Percentiles rank a stretch among this genome's conserved stretches.
Evolutionary conservation across 2,888 invertebrate species (phyloP).

Genomic region (Apamea crenata): DNA sequence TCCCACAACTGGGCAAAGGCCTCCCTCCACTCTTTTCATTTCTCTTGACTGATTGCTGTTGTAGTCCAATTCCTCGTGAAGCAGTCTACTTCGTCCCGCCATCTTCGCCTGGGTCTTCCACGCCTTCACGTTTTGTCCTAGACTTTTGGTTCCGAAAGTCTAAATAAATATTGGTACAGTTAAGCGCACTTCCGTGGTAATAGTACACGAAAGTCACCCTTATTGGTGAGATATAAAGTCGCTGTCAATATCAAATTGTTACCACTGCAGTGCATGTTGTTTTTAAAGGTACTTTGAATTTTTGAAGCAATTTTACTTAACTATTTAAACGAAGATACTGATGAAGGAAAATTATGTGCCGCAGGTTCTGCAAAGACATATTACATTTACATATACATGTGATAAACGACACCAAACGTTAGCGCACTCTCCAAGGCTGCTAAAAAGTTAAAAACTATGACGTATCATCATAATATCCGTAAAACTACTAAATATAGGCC

Average conservation of each 20-base stretch:
- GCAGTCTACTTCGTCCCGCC: background rate
- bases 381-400: background rate
- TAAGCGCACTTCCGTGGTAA: background rate
- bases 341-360: too few species aligned
- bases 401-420: slow-evolving; percentile 21
- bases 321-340: background rate
- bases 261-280: background rate
- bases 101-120: background rate
- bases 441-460: slow-evolving; percentile 7
- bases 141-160: background rate
- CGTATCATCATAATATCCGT: slow-evolving; percentile 7
- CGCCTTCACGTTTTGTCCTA: background rate
- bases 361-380: background rate
- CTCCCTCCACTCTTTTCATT: background rate
- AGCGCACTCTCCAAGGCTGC: background rate
- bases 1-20: background rate
- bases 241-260: background rate
- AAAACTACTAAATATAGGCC: slow-evolving; percentile 42
- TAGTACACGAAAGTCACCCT: background rate
- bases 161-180: background rate
- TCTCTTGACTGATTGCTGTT: background rate
- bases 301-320: background rate
- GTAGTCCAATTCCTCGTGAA: background rate
- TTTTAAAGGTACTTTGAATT: background rate
- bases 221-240: background rate